Base-by-base conservation (phyloP, 2,113 vertebrate genomes). In the Entomyzon cyanotis region DNA sequence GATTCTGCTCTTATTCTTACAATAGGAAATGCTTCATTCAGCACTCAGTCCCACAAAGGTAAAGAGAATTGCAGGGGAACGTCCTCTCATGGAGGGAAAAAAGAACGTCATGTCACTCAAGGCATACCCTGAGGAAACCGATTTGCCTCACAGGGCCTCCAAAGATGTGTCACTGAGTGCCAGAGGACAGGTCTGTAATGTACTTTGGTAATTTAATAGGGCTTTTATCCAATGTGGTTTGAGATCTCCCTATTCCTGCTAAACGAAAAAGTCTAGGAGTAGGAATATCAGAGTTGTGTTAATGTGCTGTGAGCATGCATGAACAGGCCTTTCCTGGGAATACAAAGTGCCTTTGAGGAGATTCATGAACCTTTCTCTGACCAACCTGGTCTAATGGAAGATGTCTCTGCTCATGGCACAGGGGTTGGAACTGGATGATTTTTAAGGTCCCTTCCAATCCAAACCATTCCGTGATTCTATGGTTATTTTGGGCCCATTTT, bases 101-200 rank as follows among this genome's bases (percentile, higher is more conserved):
- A 73, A 76, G 21, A 24, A 62, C 83, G 16, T 28, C 49, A 10
- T 73, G 30, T 69, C 74, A 65, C 81, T 64, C 53, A 77, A 83
- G 75, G 37, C 60, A 62, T 58, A 84, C 58, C 81, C 67, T 82
- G 58, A 91, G 92, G 88, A 92, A 86, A 96, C 74, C 94, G 63
- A 2, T 77, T 83, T 95, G 55, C n/a, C 50, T 80, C 31, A 22
- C 8, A 83, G 20, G 31, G 17, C 39, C 30, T 76, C 50, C 52
- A 52, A 92, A 86, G 79, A 55, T 10, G 1, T 80, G 63, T 59
- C 79, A 93, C 11, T 10, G 42, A 84, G 47, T 62, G 46, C 75
- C 76, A 86, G 55, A 88, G 60, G 90, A 59, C 63, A 86, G 52
- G 22, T 74, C 68, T 92, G 2, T 77, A 84, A 81, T 42, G 37